Evolutionary conservation across 2,113 vertebrate species (phyloP).

Genomic region (Pluvianellus socialis): DNA sequence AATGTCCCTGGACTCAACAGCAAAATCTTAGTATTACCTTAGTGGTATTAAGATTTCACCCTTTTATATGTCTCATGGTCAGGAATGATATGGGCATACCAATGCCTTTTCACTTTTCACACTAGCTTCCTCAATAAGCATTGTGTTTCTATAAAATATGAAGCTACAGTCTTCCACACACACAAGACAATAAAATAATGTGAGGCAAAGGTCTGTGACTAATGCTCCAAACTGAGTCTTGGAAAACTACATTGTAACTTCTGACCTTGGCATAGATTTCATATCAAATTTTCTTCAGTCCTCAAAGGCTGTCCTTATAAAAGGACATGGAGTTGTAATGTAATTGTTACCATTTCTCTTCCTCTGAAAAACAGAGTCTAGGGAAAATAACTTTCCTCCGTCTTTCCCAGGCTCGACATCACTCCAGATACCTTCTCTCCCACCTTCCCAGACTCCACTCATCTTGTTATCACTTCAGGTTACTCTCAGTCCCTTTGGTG

Average conservation of each 20-base stretch:
- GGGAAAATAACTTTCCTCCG: not conserved
- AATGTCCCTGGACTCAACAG: not conserved
- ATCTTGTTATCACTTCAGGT: not conserved
- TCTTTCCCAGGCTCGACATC: not conserved
- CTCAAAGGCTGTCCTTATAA: not conserved
- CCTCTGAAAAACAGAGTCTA: not conserved
- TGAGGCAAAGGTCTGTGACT: not conserved
- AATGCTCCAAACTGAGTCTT: accelerated
- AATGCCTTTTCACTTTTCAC: not conserved
- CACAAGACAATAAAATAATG: not conserved
- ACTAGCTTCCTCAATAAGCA: not conserved
- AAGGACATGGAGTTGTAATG: not conserved
- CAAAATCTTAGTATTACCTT: not conserved
- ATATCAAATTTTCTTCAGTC: not conserved
- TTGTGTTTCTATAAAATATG: not conserved
- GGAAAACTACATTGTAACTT: not conserved
- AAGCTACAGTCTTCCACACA: not conserved
- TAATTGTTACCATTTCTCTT: not conserved
- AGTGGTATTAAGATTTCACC: not conserved
- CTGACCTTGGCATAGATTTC: not conserved
- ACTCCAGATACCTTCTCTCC: not conserved
- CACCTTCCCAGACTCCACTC: not conserved
- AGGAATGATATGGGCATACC: not conserved
- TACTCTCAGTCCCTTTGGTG: not conserved
- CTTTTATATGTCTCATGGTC: not conserved